Percentiles rank a stretch among this genome's conserved stretches.
Conservation (phyloP, 2,113 vertebrate species). For the Cisticola juncidis region DNA sequence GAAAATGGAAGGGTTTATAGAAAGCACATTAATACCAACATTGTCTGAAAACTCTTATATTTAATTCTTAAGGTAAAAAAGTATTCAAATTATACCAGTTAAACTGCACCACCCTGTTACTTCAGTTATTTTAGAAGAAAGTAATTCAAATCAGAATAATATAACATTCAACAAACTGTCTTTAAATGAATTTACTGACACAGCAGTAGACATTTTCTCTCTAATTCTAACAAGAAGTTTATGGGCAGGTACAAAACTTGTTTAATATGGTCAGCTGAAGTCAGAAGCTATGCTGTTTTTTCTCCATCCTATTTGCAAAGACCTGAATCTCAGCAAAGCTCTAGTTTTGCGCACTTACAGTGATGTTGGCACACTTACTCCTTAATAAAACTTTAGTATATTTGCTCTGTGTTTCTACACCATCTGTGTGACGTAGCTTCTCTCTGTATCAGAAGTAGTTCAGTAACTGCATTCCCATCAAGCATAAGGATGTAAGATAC, state of each 20-base stretch:
- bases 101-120: not conserved
- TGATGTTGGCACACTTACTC: not conserved
- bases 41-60: not conserved
- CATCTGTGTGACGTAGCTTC: not conserved
- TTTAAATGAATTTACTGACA: not conserved
- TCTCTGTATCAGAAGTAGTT: not conserved
- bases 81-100: not conserved
- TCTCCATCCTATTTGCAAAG: not conserved
- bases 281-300: not conserved
- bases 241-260: not conserved
- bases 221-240: not conserved
- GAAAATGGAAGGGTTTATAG: not conserved
- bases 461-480: not conserved
- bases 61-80: not conserved
- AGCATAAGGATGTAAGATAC: constrained; percentile 28
- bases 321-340: not conserved
- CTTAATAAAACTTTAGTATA: not conserved
- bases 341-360: not conserved
- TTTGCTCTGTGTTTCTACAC: not conserved
- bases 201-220: not conserved
- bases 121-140: constrained; percentile 3
- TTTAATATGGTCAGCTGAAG: not conserved
- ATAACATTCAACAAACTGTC: not conserved
- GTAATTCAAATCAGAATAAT: not conserved
- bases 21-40: not conserved